These are phyloP conservation scores for Sardina pilchardus DNA, from an alignment of 2,113 vertebrate genomes.

Conservation along the genomic window DNA sequence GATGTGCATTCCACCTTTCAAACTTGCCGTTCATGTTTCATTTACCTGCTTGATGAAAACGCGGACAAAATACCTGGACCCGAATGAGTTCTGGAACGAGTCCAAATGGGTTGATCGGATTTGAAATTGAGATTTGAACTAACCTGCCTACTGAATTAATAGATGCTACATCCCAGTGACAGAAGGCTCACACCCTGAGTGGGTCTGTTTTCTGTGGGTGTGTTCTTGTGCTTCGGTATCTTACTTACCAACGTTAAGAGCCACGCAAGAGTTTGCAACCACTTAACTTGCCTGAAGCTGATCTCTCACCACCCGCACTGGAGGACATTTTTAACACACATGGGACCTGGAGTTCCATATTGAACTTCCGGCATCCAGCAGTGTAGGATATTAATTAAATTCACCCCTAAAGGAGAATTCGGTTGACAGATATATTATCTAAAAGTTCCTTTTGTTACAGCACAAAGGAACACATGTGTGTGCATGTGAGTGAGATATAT, in stretches of 20 bases:
- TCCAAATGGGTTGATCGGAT: not conserved
- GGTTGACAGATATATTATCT: conserved; percentile 4
- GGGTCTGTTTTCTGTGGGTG: not conserved
- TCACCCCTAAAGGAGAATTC: not conserved
- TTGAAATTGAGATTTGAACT: not conserved
- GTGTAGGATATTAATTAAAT: not conserved
- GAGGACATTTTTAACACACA: conserved; percentile 5
- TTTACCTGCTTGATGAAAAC: not conserved
- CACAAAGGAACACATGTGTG: not conserved
- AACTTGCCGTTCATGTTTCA: not conserved
- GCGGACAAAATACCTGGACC: not conserved
- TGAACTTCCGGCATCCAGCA: not conserved
- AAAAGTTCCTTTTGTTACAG: not conserved
- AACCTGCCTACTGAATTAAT: not conserved
- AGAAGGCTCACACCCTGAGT: not conserved
- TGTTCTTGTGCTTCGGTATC: not conserved
- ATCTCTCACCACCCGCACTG: not conserved
- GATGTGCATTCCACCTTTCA: conserved; percentile 1
- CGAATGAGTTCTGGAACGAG: not conserved
- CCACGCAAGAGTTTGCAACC: conserved; percentile 4
- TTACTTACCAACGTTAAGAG: not conserved
- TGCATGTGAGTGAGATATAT: not conserved
- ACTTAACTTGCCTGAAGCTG: conserved; percentile 2
- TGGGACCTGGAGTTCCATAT: not conserved
- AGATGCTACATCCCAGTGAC: not conserved